Conservation (phyloP, 2,113 vertebrate species). For the Varanus komodoensis region DNA sequence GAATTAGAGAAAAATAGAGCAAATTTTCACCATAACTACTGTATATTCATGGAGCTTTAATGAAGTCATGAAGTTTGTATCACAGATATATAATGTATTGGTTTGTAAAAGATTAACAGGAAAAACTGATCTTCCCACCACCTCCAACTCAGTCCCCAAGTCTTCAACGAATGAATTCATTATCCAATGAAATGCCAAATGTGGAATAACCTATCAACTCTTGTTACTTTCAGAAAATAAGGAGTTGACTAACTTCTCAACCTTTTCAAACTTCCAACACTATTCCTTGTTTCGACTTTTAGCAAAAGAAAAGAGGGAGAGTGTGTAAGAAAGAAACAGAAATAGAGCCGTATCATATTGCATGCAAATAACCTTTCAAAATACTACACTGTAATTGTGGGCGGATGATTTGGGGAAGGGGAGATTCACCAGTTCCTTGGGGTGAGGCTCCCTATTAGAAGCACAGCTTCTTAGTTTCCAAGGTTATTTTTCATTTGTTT, state of each 20-base stretch:
- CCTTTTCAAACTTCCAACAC: background rate
- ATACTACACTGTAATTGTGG: background rate
- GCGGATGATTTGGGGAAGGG: too few species aligned
- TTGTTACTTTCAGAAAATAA: background rate
- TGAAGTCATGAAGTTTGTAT: background rate
- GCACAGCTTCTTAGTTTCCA: background rate
- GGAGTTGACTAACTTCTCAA: background rate
- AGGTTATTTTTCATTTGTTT: background rate
- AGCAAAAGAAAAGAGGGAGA: background rate
- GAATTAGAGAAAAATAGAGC: slow-evolving; percentile 60
- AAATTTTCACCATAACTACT: slow-evolving; percentile 38
- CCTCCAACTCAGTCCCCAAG: background rate
- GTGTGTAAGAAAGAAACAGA: background rate
- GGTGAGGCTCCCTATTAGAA: background rate
- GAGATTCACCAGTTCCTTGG: background rate
- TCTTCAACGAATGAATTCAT: accelerated
- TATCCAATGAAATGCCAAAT: background rate
- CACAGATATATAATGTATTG: background rate
- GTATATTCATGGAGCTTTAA: background rate
- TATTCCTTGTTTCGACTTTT: background rate
- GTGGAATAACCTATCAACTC: background rate
- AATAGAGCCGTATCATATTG: background rate
- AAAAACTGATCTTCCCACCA: background rate
- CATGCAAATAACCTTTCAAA: background rate
- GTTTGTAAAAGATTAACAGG: slow-evolving; percentile 22